A percentile compares a stretch with the other conserved stretches of the same genome.
Conservation (phyloP, 2,797 vertebrate genomes). For the Xenops minutus region DNA sequence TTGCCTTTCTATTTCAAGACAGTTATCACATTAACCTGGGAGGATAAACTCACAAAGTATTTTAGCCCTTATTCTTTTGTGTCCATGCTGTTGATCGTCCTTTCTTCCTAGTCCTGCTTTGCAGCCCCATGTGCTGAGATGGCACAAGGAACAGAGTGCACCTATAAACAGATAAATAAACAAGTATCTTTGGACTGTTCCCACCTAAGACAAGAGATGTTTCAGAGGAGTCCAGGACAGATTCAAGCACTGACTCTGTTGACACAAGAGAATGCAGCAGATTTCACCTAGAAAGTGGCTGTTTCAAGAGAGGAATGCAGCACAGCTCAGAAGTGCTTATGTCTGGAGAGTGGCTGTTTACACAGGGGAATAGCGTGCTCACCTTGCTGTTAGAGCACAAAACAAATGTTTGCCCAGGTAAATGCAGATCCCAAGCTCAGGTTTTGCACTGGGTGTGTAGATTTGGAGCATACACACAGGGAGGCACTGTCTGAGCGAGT, state of each 20-base stretch:
- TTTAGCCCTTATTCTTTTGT: not conserved
- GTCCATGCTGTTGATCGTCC: not conserved
- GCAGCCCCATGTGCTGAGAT: not conserved
- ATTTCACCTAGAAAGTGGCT: not conserved
- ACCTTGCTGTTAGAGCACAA: not conserved
- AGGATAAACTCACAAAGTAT: not conserved
- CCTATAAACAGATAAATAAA: not conserved
- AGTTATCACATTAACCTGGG: not conserved
- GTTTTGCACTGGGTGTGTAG: not conserved
- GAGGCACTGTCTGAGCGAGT: not conserved
- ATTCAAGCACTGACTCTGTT: not conserved
- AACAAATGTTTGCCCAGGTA: conserved; percentile 53
- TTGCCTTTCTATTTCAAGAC: not conserved
- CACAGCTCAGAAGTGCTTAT: not conserved
- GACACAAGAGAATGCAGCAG: not conserved
- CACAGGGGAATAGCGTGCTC: not conserved
- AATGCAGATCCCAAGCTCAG: not conserved
- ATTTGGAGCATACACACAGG: not conserved
- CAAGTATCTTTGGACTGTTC: not conserved
- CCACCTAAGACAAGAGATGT: not conserved
- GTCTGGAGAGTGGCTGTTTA: conserved; percentile 2
- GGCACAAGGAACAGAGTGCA: not conserved
- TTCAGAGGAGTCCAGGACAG: not conserved
- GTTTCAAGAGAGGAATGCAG: not conserved
- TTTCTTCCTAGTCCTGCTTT: not conserved